These are phyloP conservation scores for Eutolmus rufibarbis DNA, from an alignment of 2,888 invertebrate genomes.

Conservation along the genomic window DNA sequence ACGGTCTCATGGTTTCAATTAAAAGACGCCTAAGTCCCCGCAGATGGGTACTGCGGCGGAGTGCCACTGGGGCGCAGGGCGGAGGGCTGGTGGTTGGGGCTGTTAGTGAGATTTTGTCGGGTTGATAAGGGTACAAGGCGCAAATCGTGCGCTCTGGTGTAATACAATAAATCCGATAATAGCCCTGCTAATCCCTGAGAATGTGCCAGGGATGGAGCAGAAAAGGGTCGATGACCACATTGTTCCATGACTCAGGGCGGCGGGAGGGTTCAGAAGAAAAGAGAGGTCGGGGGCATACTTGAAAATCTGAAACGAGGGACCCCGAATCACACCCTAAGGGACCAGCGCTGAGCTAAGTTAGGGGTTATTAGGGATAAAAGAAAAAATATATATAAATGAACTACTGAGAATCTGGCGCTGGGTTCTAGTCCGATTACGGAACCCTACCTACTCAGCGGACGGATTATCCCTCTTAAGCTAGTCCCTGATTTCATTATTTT, in stretches of 20 bases:
- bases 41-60: no score
- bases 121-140: background rate
- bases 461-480: background rate
- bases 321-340: background rate
- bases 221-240: background rate
- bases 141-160: background rate
- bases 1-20: conserved; percentile 4
- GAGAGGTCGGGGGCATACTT: background rate
- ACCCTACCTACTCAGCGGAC: background rate
- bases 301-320: background rate
- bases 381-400: no score
- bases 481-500: background rate
- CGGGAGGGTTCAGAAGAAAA: no score
- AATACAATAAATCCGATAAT: background rate
- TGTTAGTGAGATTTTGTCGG: background rate
- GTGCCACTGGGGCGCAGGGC: background rate
- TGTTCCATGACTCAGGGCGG: no score
- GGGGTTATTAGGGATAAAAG: background rate
- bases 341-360: background rate
- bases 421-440: no score
- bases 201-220: no score
- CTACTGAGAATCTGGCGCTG: no score
- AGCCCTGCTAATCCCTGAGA: background rate
- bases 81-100: background rate
- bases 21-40: background rate